Evolutionary conservation across 2,797 vertebrate genomes (phyloP).

Genomic region (Heliangelus exortis): DNA sequence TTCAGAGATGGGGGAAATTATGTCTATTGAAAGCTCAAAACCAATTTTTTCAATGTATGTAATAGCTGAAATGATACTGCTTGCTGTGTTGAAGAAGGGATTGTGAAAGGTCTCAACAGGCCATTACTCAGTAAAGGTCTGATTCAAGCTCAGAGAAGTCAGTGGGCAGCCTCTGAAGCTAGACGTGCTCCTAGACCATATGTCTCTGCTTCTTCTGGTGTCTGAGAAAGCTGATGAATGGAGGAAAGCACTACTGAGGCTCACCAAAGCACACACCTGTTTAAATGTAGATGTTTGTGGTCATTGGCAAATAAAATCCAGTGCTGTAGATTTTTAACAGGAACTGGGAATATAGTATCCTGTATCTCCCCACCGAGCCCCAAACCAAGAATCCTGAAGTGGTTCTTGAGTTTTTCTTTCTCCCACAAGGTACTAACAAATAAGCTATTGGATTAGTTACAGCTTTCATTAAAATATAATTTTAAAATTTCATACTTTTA

Average conservation of each 20-base stretch:
- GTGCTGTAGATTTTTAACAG: neutral
- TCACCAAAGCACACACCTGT: neutral
- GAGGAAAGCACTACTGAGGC: neutral
- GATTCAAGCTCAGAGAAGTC: neutral
- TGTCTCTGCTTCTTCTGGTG: neutral
- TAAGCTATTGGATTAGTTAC: slow-evolving; percentile 66
- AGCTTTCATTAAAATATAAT: slow-evolving; percentile 70
- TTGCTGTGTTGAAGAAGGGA: neutral
- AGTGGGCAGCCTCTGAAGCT: neutral
- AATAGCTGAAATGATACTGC: neutral
- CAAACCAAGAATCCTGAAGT: neutral
- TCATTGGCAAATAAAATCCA: neutral
- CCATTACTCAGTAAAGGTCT: neutral
- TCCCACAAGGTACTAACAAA: slow-evolving; percentile 54
- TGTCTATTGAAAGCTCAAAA: slow-evolving; percentile 22
- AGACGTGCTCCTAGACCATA: accelerated
- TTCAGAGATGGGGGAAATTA: slow-evolving; percentile 2
- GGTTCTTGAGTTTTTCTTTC: slow-evolving; percentile 23
- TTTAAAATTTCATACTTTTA: slow-evolving; percentile 74
- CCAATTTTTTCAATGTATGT: neutral
- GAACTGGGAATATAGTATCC: neutral
- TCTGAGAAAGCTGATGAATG: neutral
- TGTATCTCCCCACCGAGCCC: neutral
- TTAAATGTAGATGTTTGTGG: neutral
- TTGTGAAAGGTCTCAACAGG: neutral